phyloP scores from a whole-genome alignment of 2,888 invertebrate genomes.

The Philereme vetulata region DNA sequence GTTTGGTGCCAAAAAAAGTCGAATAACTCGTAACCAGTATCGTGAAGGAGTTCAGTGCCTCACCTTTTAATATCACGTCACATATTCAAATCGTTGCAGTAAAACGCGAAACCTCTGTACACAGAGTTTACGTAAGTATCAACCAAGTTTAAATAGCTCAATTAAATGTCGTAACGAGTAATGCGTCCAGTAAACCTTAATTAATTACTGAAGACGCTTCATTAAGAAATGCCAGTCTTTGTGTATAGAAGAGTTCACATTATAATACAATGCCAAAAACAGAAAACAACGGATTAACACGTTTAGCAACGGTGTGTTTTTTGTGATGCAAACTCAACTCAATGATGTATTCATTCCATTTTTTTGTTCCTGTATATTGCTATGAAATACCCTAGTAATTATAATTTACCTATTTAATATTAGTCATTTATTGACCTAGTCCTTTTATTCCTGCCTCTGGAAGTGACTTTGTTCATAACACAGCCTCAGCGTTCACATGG shows the following conservation, averaged over 20 bases:
- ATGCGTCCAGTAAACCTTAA: background rate
- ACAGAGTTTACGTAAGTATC: background rate
- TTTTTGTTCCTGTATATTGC: no score
- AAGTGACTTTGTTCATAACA: no score
- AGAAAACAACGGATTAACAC: background rate
- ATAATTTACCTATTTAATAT: no score
- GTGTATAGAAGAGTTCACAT: constrained; percentile 8
- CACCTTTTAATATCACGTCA: no score
- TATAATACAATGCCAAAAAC: constrained; percentile 1
- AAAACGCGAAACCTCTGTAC: background rate
- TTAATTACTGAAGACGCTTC: constrained; percentile 4
- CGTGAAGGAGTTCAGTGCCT: no score
- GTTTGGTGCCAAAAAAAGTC: no score
- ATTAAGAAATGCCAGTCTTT: constrained; percentile 8
- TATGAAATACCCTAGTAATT: no score
- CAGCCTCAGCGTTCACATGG: no score
- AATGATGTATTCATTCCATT: background rate
- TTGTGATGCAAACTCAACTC: background rate
- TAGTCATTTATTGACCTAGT: no score
- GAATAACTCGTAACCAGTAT: no score
- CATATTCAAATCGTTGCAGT: no score
- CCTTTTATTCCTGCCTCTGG: no score
- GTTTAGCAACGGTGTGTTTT: background rate
- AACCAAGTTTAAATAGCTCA: background rate
- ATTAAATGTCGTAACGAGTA: background rate